Conservation (phyloP, 2,113 vertebrate species). For the Macquaria ambigua region DNA sequence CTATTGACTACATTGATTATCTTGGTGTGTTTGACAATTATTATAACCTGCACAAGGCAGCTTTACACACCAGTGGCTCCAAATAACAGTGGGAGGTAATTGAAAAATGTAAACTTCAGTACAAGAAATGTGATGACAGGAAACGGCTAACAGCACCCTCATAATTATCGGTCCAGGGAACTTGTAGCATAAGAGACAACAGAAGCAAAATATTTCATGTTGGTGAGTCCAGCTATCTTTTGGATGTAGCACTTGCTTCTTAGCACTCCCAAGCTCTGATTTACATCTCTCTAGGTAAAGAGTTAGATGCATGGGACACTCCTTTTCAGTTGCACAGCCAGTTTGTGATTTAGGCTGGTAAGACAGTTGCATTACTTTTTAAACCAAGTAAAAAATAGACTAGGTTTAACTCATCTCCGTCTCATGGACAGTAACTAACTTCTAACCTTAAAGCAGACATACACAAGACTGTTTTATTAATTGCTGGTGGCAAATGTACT, state of each 20-base stretch:
- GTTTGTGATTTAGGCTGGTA: constrained; percentile 10
- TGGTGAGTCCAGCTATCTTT: constrained; percentile 18
- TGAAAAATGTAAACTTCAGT: constrained; percentile 11
- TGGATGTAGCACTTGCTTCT: constrained; percentile 22
- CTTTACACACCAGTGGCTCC: neutral
- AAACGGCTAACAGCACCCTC: constrained; percentile 18
- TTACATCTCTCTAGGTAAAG: neutral
- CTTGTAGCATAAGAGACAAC: constrained; percentile 21
- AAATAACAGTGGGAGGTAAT: constrained; percentile 8
- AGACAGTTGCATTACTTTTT: neutral
- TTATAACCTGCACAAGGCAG: neutral
- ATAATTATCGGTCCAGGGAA: constrained; percentile 15
- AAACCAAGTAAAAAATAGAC: constrained; percentile 3
- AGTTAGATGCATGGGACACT: neutral
- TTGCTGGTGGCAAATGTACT: neutral
- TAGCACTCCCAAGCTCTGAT: neutral
- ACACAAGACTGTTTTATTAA: constrained; percentile 10
- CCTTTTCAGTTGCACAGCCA: neutral
- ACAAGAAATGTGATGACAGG: neutral
- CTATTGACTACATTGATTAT: neutral
- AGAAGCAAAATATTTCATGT: constrained; percentile 20
- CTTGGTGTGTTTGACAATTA: neutral
- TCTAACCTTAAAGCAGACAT: neutral
- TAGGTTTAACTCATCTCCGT: constrained; percentile 27
- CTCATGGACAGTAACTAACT: constrained; percentile 19